Conservation (phyloP, 1,140 invertebrate species). For the Euschistus heros region DNA sequence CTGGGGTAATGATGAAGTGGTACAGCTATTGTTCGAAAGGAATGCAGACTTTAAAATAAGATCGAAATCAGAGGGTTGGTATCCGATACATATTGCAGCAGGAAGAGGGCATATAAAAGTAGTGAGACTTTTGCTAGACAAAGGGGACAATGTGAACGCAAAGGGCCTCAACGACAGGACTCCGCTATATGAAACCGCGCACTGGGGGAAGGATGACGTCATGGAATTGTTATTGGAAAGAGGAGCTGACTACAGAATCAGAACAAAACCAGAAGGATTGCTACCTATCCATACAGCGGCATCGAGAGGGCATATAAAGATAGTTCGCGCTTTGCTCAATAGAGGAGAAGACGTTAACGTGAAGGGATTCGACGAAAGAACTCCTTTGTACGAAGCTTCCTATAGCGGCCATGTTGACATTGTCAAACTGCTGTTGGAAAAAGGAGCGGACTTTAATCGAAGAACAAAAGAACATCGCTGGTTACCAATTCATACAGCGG, state of each 20-base stretch:
- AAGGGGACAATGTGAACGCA: not conserved
- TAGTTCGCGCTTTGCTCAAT: not conserved
- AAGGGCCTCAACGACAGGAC: not conserved
- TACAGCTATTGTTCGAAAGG: not conserved
- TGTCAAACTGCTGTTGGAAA: not conserved
- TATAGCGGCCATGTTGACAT: not conserved
- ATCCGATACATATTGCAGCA: not conserved
- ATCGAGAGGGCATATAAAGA: not conserved
- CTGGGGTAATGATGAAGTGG: not conserved
- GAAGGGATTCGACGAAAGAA: not conserved
- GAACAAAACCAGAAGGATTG: not conserved
- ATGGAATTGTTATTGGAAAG: not conserved
- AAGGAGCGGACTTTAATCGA: not conserved
- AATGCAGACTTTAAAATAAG: not conserved
- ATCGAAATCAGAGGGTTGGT: not conserved
- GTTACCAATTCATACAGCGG: not conserved
- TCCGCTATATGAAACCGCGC: not conserved
- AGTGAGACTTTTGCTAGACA: not conserved
- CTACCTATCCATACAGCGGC: not conserved
- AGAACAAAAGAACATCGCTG: not conserved
- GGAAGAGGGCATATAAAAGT: not conserved
- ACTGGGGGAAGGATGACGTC: not conserved
- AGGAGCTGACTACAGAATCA: not conserved
- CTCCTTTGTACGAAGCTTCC: not conserved
- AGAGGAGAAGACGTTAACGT: not conserved